Percentiles rank a stretch among this genome's conserved stretches.
Conservation (phyloP, 2,888 invertebrate species). For the Morpho helenor region DNA sequence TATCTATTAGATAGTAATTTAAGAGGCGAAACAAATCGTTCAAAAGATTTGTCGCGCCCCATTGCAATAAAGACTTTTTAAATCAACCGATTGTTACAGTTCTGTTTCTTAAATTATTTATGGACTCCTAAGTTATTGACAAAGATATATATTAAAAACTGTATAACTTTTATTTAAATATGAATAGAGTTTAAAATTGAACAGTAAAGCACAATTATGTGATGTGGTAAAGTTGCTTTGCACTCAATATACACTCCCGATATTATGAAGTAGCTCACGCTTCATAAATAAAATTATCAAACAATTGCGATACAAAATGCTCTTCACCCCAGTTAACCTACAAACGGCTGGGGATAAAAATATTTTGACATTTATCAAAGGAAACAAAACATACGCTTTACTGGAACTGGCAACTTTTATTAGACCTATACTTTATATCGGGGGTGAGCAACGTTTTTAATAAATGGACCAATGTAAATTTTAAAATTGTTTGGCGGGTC, state of each 20-base stretch:
- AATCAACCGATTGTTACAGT: constrained; percentile 60
- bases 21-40: constrained; percentile 53
- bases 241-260: constrained; percentile 31
- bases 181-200: constrained; percentile 12
- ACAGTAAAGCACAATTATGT: background rate
- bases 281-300: constrained; percentile 72
- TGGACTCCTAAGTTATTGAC: constrained; percentile 34
- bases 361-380: constrained; percentile 64
- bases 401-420: constrained; percentile 31
- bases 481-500: no score
- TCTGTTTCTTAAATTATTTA: constrained; percentile 54
- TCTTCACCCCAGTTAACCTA: constrained; percentile 64
- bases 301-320: constrained; percentile 52
- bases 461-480: no score
- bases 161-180: constrained; percentile 15
- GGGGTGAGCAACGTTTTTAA: no score
- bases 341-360: constrained; percentile 55
- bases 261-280: constrained; percentile 56
- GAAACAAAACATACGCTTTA: constrained; percentile 14
- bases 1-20: constrained; percentile 59
- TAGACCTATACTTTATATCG: no score
- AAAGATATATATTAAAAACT: constrained; percentile 4
- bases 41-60: constrained; percentile 61
- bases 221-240: constrained; percentile 1
- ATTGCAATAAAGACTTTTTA: constrained; percentile 50